phyloP scores from a whole-genome alignment of 2,888 invertebrate species.

The Rhyacophila evoluta region DNA sequence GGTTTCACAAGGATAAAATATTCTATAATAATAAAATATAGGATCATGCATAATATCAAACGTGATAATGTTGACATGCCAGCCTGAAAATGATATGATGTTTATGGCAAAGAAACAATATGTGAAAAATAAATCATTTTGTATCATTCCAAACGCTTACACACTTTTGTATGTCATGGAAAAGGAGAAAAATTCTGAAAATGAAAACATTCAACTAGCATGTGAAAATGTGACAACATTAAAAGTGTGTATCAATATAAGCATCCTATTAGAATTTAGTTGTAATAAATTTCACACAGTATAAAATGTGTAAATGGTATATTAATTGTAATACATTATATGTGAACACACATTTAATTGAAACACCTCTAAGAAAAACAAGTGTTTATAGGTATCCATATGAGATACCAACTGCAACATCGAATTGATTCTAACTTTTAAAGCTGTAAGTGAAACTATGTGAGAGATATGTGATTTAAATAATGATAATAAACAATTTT shows the following conservation, averaged over 20 bases:
- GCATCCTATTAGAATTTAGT: no score
- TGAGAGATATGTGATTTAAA: no score
- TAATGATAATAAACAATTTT: no score
- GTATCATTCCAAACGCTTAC: neutral
- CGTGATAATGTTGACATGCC: neutral
- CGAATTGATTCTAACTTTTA: neutral
- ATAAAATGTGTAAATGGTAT: no score
- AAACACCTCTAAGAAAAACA: no score
- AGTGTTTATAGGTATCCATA: neutral
- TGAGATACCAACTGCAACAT: neutral
- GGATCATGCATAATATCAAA: neutral
- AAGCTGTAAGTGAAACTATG: neutral
- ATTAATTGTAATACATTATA: no score
- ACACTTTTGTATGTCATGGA: neutral
- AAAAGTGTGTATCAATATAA: neutral
- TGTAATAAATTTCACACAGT: neutral
- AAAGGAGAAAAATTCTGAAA: constrained; percentile 7
- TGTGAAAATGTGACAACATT: neutral
- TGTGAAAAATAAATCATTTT: constrained; percentile 6
- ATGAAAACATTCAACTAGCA: neutral
- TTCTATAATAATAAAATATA: neutral
- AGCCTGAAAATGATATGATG: neutral
- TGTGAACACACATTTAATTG: neutral
- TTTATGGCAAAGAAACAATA: neutral
- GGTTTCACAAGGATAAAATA: neutral